These are phyloP conservation scores for Patella pellucida DNA, from an alignment of 2,888 invertebrate species.

Conservation along the genomic window DNA sequence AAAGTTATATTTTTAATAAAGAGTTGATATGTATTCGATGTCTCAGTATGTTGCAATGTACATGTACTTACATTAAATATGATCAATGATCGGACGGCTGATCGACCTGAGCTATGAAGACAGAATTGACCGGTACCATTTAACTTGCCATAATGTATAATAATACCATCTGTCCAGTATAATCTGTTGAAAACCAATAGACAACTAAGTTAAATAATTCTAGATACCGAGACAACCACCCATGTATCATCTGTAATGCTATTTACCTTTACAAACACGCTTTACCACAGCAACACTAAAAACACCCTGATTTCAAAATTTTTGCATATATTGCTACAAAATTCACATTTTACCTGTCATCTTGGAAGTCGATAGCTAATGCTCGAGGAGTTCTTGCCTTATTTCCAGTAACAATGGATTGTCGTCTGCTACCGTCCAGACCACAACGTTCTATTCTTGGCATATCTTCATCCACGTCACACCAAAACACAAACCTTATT, in stretches of 20 bases:
- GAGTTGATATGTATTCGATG: too few relatives aligned
- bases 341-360: conserved; percentile 23
- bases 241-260: too few relatives aligned
- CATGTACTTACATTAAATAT: neutral
- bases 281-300: too few relatives aligned
- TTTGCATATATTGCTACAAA: neutral
- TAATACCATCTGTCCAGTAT: neutral
- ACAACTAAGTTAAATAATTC: too few relatives aligned
- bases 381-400: conserved; percentile 22
- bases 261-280: too few relatives aligned
- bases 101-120: neutral
- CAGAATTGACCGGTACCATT: conserved; percentile 7
- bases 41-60: too few relatives aligned
- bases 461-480: conserved; percentile 18
- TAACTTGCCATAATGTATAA: neutral
- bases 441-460: conserved; percentile 30
- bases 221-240: too few relatives aligned
- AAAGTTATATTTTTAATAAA: too few relatives aligned
- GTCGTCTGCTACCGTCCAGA: conserved; percentile 22
- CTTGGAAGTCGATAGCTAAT: conserved; percentile 30
- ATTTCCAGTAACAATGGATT: conserved; percentile 14
- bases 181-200: neutral
- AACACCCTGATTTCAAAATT: too few relatives aligned
- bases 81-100: neutral
- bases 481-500: conserved; percentile 30